Base-by-base conservation (phyloP, 2,888 invertebrate genomes). In the Drosophila picticornis region DNA sequence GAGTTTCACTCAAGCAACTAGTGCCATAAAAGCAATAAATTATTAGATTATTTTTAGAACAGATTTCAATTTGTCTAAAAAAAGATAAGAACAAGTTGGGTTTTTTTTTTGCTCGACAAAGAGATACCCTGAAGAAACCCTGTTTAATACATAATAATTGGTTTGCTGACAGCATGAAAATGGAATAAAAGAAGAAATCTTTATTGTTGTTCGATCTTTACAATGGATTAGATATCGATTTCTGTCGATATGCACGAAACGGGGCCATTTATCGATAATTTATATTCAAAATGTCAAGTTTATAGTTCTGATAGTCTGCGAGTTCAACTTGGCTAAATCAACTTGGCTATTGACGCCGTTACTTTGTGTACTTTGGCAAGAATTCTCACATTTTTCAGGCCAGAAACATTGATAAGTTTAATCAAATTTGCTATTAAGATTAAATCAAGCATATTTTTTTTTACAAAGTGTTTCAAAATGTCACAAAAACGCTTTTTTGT, bases 391-490 rank as follows among this genome's bases (percentile, higher is more conserved):
- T 46, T 46, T 25, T 25, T 4, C 46, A 46, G 46, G 7, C 22
- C 16, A 25, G 2, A 16, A 46, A 9, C 25, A 46, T 25, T 4
- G 46, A 46, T 46, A 25, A 25, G 4, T 36, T 25, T 32, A 53
- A 32, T 53, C 32, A 53, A 32, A 53, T 10, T 53, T 50, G 27
- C 19, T 27, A 16, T 27, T 53, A 34, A 25, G 32, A 36, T 25
- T 36, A 46, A 22, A 43, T 43, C 43, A 22, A 46, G 9, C 2
- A 9, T 2, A 16, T 4, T 46, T 7, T 38, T 32, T 43, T 25
- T 25, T 9, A 53, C 13, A 3, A 58, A 58, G 25, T 43, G 31
- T 43, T 32, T 25, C n/a, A 27, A 32, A 59, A 59, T 58, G 58
- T 32, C 48, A 48, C 1, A 32, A 59, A 32, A 9, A 4, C 16